These are phyloP conservation scores for Eupithecia pulchellata DNA, from an alignment of 2,888 invertebrate genomes.

Conservation along the genomic window DNA sequence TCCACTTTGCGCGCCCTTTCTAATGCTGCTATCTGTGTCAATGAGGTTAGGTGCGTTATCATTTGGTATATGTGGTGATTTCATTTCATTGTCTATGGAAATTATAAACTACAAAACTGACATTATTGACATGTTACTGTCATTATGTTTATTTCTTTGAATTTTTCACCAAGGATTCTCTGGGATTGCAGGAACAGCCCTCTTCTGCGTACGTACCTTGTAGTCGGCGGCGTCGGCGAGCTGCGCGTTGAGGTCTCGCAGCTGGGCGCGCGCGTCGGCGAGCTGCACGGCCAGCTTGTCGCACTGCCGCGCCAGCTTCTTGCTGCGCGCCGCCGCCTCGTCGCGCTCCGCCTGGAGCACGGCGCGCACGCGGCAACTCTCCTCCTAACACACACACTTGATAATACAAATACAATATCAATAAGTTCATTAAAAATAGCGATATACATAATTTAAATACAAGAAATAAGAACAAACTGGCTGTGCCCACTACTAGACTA, in stretches of 20 bases:
- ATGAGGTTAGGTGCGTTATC: neutral
- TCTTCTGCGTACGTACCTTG: slow-evolving; percentile 85
- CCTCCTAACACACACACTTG: slow-evolving; percentile 60
- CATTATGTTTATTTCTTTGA: no score
- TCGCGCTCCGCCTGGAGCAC: slow-evolving; percentile 88
- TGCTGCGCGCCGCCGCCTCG: slow-evolving; percentile 88
- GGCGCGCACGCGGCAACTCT: slow-evolving; percentile 76
- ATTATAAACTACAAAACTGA: no score
- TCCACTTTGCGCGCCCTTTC: slow-evolving; percentile 94
- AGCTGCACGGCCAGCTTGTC: slow-evolving; percentile 93
- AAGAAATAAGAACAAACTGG: no score
- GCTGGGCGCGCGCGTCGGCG: slow-evolving; percentile 91
- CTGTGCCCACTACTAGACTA: no score
- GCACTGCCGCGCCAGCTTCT: slow-evolving; percentile 92
- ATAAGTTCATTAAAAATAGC: no score
- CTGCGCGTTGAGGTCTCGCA: slow-evolving; percentile 94
- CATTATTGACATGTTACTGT: no score
- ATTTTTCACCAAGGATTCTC: no score
- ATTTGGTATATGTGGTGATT: neutral
- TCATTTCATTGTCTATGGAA: neutral
- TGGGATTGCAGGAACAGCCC: no score
- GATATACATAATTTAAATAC: no score
- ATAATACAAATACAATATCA: no score
- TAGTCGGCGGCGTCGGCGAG: slow-evolving; percentile 94
- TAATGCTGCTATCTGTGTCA: slow-evolving; percentile 90